These are phyloP conservation scores for Ips nitidus DNA, from an alignment of 1,140 invertebrate species.

Conservation along the genomic window DNA sequence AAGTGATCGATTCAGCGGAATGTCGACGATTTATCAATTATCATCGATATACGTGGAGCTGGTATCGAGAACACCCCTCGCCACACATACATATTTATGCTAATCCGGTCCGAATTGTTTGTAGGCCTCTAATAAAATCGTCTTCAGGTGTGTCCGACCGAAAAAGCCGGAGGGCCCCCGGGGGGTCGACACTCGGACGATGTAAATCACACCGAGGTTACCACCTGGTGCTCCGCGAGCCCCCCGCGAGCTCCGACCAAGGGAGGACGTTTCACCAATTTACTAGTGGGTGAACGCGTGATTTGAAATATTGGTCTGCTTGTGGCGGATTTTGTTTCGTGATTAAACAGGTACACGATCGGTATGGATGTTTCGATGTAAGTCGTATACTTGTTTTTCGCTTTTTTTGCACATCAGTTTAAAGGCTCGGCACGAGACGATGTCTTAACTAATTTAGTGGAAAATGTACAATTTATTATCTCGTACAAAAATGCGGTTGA, in stretches of 20 bases:
- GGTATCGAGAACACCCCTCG: no score
- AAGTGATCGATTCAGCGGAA: no score
- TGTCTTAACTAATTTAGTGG: no score
- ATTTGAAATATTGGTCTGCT: slow-evolving; percentile 5
- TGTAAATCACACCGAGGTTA: slow-evolving; percentile 28
- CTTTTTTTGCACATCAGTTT: no score
- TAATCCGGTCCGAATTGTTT: neutral
- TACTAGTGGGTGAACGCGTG: slow-evolving; percentile 4
- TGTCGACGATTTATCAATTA: no score
- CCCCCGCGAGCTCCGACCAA: slow-evolving; percentile 8
- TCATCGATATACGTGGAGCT: no score
- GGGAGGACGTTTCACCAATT: slow-evolving; percentile 14
- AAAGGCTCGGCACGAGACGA: no score
- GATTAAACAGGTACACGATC: no score
- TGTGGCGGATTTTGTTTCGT: neutral
- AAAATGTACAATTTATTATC: no score
- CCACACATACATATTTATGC: neutral
- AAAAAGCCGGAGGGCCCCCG: slow-evolving; percentile 18
- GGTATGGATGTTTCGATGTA: no score
- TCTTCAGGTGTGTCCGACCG: slow-evolving; percentile 25
- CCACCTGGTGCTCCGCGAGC: slow-evolving; percentile 19
- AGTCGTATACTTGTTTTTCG: no score
- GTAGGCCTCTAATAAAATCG: slow-evolving; percentile 19
- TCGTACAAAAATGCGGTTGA: no score
- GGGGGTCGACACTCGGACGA: slow-evolving; percentile 21